Conservation (phyloP, 2,888 invertebrate genomes). For the Drosophila conformis region DNA sequence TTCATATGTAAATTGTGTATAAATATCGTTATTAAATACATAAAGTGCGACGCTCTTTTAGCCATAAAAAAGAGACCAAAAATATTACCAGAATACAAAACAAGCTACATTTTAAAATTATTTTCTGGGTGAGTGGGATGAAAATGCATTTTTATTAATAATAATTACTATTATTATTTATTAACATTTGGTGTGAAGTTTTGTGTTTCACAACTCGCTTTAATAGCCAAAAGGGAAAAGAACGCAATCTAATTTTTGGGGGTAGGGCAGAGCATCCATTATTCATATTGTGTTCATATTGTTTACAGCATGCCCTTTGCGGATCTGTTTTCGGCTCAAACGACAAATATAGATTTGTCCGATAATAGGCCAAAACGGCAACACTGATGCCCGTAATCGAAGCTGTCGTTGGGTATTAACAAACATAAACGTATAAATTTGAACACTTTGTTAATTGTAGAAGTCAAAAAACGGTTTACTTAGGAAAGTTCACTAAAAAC, state of each 20-base stretch:
- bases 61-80: not conserved
- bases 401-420: not conserved
- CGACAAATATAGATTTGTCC: not conserved
- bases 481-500: conserved; percentile 9
- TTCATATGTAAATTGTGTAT: not conserved
- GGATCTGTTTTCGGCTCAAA: not conserved
- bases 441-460: not conserved
- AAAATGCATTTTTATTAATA: not conserved
- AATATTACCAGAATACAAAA: not conserved
- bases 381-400: not conserved
- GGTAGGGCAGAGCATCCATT: not conserved
- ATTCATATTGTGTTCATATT: not conserved
- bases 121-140: not conserved
- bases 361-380: not conserved
- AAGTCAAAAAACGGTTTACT: not conserved
- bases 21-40: too few relatives aligned
- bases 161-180: not conserved
- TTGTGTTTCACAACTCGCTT: not conserved
- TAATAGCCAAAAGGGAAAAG: not conserved
- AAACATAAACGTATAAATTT: not conserved
- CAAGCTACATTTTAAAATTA: not conserved
- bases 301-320: not conserved
- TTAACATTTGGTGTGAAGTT: not conserved
- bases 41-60: not conserved
- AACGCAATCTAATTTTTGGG: not conserved